Evolutionary conservation across 2,113 vertebrate genomes (phyloP), one percentile per base, ranked within the genome.

Genomic region (Asarcornis scutulata): DNA sequence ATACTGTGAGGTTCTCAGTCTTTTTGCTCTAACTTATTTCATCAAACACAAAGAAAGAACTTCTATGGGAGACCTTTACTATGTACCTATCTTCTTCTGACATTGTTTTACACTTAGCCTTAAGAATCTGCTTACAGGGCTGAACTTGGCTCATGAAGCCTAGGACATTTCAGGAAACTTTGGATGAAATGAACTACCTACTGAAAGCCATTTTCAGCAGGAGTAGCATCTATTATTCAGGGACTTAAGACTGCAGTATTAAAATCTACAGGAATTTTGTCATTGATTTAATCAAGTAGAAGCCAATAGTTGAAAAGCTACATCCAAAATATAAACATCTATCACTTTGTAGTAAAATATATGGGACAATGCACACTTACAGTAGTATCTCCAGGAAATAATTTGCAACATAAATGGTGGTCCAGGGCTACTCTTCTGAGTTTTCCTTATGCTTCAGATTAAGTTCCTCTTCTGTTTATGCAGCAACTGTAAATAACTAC

Each of bases 401-500:
- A 90, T 89, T 96, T 86, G 89, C 76, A 77, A 81, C 34, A 59
- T 62, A 93, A 91, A 84, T 36, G 6, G 13, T 62, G 10, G 74
- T 93, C 95, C 92, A 93, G 94, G 94, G 79, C 72, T 78, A 66
- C 89, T 95, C 82, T 92, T 95, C 78, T 79, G 94, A 89, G 89
- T 72, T 96, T 97, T 93, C 23, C 12, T 88, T 89, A 4, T 73
- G 46, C 23, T 87, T 74, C 72, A 95, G 75, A 97, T 97, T 93
- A 95, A 97, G 78, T 58, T 94, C 36, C 46, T 96, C 68, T 96
- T 83, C 97, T 95, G 68, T 96, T 86, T 96, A 85, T 97, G 44
- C 69, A 94, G 97, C 93, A 97, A 96, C 95, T 94, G 79, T 83
- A 84, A 68, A 96, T 95, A 97, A 97, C 97, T 97, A 97, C n/a